phyloP scores from a whole-genome alignment of 2,113 vertebrate genomes.

The Amazona vittata region DNA sequence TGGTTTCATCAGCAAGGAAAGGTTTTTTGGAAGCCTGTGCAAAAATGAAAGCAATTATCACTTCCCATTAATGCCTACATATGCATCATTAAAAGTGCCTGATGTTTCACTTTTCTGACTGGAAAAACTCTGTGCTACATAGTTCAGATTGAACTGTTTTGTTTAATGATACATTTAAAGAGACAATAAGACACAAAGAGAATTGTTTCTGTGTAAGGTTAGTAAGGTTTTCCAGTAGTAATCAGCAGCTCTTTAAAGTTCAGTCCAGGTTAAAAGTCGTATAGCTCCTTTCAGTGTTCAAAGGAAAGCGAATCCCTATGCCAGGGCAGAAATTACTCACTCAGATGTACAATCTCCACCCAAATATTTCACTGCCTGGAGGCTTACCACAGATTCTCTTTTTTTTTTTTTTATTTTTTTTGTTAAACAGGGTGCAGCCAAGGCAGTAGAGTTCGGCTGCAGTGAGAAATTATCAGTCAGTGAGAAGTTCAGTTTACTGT shows the following conservation, averaged over 20 bases:
- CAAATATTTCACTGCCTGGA: constrained; percentile 21
- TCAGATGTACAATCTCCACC: constrained; percentile 35
- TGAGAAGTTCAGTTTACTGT: background rate
- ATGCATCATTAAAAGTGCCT: background rate
- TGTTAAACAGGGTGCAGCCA: background rate
- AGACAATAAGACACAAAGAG: background rate
- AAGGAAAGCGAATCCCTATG: background rate
- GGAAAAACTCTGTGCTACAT: background rate
- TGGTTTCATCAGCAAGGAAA: background rate
- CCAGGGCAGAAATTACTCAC: constrained; percentile 47
- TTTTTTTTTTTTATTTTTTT: background rate
- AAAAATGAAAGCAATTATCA: background rate
- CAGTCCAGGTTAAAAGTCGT: constrained; percentile 12
- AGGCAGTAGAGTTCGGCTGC: fast-evolving
- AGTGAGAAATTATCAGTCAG: background rate
- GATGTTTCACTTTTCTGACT: background rate
- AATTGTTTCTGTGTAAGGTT: background rate
- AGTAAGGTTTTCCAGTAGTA: constrained; percentile 29
- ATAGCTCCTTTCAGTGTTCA: background rate
- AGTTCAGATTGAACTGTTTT: background rate
- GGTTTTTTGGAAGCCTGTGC: background rate
- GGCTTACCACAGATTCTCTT: background rate
- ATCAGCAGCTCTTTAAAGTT: background rate
- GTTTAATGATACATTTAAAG: background rate
- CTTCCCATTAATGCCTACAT: background rate